Percentiles rank a stretch among this genome's conserved stretches.
These are phyloP conservation scores for Xenopus petersii DNA, from an alignment of 2,797 vertebrate species.

Conservation along the genomic window DNA sequence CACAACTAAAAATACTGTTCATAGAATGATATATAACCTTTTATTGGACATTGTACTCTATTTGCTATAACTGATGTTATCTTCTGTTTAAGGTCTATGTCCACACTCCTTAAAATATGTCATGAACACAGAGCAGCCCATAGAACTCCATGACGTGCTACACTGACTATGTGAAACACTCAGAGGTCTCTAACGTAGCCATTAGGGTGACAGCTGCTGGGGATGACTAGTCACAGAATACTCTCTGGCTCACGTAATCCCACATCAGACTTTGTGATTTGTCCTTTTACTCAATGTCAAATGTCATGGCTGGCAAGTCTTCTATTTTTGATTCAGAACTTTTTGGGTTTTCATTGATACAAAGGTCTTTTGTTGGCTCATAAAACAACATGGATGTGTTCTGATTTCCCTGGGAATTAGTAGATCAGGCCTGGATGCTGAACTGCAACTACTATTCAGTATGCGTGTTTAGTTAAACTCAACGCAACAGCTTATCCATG, in stretches of 20 bases:
- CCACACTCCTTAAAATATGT: background rate
- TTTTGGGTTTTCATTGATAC: slow-evolving; percentile 26
- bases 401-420: background rate
- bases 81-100: background rate
- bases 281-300: slow-evolving; percentile 11
- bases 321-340: slow-evolving; percentile 30
- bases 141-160: background rate
- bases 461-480: no score
- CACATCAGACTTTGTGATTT: background rate
- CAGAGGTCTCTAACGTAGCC: background rate
- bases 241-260: background rate
- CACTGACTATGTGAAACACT: slow-evolving; percentile 8
- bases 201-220: slow-evolving; percentile 3
- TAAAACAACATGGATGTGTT: background rate
- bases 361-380: background rate
- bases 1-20: no score
- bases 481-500: no score
- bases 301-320: slow-evolving; percentile 11
- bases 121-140: slow-evolving; percentile 7
- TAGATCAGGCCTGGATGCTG: background rate
- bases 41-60: background rate
- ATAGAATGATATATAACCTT: background rate
- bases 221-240: slow-evolving; percentile 3
- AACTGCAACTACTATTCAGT: no score
- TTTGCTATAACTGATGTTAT: background rate